A percentile compares a stretch with the other conserved stretches of the same genome.
Conservation (phyloP, 35 echinoderm and acorn worm species). For the Holothuria glaberrima region DNA sequence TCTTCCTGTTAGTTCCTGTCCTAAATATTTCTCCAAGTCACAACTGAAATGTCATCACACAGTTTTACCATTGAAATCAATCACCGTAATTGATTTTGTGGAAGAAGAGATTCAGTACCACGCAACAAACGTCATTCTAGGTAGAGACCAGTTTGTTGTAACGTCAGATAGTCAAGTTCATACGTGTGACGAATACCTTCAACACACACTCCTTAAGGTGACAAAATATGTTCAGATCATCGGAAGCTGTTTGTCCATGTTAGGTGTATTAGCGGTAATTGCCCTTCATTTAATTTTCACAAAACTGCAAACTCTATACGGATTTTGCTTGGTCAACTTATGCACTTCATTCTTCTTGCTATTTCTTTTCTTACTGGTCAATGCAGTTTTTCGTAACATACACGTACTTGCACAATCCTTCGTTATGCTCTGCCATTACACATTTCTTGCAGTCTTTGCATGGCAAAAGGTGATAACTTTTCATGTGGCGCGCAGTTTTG, state of each 20-base stretch:
- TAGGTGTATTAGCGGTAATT: not conserved
- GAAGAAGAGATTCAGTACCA: not conserved
- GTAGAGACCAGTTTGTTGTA: not conserved
- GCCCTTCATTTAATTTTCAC: not conserved
- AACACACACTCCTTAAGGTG: not conserved
- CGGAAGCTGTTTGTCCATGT: not conserved
- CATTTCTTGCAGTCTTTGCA: not conserved
- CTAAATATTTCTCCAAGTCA: no score
- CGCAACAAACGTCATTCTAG: not conserved
- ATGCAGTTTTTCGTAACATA: not conserved
- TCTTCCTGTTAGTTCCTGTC: no score
- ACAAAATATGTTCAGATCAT: not conserved
- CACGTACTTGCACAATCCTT: not conserved
- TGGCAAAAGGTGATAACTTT: slow-evolving; percentile 27
- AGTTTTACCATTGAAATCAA: not conserved
- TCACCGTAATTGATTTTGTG: not conserved
- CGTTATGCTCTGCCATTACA: slow-evolving; percentile 5
- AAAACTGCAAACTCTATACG: slow-evolving; percentile 33
- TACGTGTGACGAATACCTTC: not conserved
- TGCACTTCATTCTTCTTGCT: not conserved
- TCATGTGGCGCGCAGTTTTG: slow-evolving; percentile 27
- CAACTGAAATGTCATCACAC: not conserved
- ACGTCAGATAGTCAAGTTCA: not conserved
- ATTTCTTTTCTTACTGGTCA: not conserved
- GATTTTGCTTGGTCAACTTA: slow-evolving; percentile 41